phyloP scores from a whole-genome alignment of 1,140 invertebrate genomes.

The Cephus cinctus region DNA sequence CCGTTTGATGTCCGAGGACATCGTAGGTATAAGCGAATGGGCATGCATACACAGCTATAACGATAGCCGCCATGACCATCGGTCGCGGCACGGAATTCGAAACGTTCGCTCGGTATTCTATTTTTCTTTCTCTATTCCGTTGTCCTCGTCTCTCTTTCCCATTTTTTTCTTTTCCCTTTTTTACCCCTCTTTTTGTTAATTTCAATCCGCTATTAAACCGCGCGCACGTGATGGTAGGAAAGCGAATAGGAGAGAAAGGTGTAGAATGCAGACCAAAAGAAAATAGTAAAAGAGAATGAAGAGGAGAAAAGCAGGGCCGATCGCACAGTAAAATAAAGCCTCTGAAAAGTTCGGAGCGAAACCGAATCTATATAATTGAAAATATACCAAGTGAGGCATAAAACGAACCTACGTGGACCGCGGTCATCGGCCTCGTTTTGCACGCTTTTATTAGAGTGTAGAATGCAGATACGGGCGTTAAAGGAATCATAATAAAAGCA shows the following conservation, averaged over 20 bases:
- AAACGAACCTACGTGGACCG: constrained; percentile 15
- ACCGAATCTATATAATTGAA: constrained; percentile 23
- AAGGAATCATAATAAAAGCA: no score
- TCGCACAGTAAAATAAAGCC: background rate
- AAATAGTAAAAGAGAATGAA: no score
- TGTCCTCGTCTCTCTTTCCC: background rate
- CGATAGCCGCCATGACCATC: background rate
- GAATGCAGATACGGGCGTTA: no score
- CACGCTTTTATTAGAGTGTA: no score
- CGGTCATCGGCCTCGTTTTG: background rate
- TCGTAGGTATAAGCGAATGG: no score
- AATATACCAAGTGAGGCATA: constrained; percentile 21
- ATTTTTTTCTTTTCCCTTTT: background rate
- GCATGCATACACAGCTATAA: background rate
- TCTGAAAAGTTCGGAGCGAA: background rate
- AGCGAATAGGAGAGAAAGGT: no score
- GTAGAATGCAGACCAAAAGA: no score
- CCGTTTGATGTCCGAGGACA: constrained; percentile 12
- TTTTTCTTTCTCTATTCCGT: no score
- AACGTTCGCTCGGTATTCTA: no score
- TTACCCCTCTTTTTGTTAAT: background rate
- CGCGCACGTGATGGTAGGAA: no score
- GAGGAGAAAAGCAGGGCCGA: background rate
- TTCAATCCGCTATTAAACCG: background rate
- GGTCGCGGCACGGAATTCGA: constrained; percentile 1